Evolutionary conservation across 2,888 invertebrate genomes (phyloP).

Genomic region (Heteromyza rotundicornis): DNA sequence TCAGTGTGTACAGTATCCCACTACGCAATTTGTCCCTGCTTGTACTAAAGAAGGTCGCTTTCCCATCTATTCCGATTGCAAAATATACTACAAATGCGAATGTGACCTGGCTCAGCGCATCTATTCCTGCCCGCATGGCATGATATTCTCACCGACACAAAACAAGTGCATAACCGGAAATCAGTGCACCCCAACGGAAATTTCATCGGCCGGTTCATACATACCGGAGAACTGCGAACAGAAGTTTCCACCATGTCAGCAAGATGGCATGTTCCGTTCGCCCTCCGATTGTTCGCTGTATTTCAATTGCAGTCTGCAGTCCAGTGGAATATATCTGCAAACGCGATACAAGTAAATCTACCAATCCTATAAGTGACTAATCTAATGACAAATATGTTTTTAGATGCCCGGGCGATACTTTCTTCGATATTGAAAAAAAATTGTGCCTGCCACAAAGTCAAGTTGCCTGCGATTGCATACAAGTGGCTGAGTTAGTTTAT

Average conservation of each 20-base stretch:
- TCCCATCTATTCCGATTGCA: conserved; percentile 54
- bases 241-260: conserved; percentile 57
- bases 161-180: conserved; percentile 51
- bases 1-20: conserved; percentile 45
- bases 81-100: conserved; percentile 57
- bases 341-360: conserved; percentile 53
- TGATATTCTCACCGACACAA: conserved; percentile 49
- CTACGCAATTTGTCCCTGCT: conserved; percentile 38
- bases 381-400: neutral
- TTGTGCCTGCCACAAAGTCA: conserved; percentile 42
- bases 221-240: conserved; percentile 47
- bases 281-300: conserved; percentile 60
- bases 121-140: conserved; percentile 52
- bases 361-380: neutral
- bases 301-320: conserved; percentile 59
- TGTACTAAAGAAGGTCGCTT: conserved; percentile 49
- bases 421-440: conserved; percentile 40
- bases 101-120: conserved; percentile 45
- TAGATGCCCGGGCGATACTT: conserved; percentile 48
- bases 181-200: conserved; percentile 52
- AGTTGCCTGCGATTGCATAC: conserved; percentile 42
- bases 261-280: conserved; percentile 57
- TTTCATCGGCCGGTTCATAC: conserved; percentile 45
- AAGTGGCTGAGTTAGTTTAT: conserved; percentile 37
- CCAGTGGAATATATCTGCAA: conserved; percentile 55